Evolutionary conservation across 53 echinoderm and acorn worm genomes (phyloP), one percentile per base, ranked within the genome.

Genomic region (Echinometra lucunter): DNA sequence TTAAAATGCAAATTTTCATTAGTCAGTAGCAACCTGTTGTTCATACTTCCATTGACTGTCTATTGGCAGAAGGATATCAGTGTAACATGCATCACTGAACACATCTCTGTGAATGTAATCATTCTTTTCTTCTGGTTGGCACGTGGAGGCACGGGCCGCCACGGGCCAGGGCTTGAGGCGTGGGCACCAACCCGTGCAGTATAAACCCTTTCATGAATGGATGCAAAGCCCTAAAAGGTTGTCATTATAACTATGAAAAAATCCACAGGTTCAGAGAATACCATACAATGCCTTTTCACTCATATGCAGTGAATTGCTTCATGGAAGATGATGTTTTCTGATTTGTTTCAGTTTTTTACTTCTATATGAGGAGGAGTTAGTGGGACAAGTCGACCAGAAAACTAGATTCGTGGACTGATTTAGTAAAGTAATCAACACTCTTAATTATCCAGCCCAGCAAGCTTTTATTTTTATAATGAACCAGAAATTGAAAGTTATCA

Each of bases 161-260:
- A 53, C 81, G 81, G 81, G 44, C 81, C 81, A 44, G 2, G 53
- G 85, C 10, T 49, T 85, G 45, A 85, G 85, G 30, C 49, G 85
- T 85, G 85, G 85, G 27, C 85, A 85, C n/a, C 53, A 18, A 27
- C 47, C 85, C 85, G n/a, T 85, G 85, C 85, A 85, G 21, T 78
- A 85, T 49, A 47, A 85, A 47, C 85, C 85, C 47, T 47, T n/a
- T 81, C 5, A 81, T 81, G 18, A 44, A 40, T 81, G 44, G 4
- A 44, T 23, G 17, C 44, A 49, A 85, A 49, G 27, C 49, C 40
- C 85, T 85, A 49, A 85, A 85, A 85, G 85, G 27, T 85, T 49
- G 2, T 85, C n/a, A 85, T 85, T 28, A 47, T 49, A 49, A 12
- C 49, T n/a, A 85, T 47, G 40, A n/a, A 13, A 45, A 49, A 21